Conservation (phyloP, 1,140 invertebrate species). For the Zaprionus capensis region DNA sequence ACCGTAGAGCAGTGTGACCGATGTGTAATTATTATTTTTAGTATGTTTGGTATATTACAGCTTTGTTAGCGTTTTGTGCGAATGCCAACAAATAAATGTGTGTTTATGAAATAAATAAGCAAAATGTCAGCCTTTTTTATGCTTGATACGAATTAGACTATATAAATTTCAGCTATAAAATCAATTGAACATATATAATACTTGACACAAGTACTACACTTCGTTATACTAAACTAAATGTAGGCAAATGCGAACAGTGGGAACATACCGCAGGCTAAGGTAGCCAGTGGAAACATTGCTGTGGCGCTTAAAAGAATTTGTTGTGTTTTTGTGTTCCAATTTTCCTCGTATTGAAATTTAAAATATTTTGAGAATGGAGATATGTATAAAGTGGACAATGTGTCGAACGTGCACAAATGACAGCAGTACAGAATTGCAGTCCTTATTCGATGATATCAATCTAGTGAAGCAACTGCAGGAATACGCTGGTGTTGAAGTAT, state of each 20-base stretch:
- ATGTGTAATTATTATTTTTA: neutral
- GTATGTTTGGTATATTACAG: neutral
- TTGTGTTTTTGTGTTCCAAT: neutral
- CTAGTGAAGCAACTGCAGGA: conserved; percentile 46
- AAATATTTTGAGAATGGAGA: conserved; percentile 56
- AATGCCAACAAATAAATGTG: neutral
- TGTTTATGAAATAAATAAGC: neutral
- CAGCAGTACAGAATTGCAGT: conserved; percentile 21
- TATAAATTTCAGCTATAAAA: neutral
- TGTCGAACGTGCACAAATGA: conserved; percentile 63
- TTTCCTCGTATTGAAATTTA: neutral
- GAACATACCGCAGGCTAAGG: neutral
- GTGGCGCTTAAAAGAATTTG: conserved; percentile 15
- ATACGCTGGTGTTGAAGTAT: conserved; percentile 54
- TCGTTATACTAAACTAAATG: neutral
- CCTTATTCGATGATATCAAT: conserved; percentile 42
- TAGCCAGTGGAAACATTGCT: neutral
- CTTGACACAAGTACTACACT: too few relatives aligned
- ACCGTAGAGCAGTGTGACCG: conserved; percentile 29
- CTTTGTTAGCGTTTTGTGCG: neutral
- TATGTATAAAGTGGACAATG: conserved; percentile 74
- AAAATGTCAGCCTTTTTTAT: neutral
- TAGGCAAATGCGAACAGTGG: neutral
- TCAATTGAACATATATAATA: too few relatives aligned
- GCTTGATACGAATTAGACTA: neutral